These are phyloP conservation scores for Nymphalis c-album DNA, from an alignment of 2,888 invertebrate species.

Conservation along the genomic window DNA sequence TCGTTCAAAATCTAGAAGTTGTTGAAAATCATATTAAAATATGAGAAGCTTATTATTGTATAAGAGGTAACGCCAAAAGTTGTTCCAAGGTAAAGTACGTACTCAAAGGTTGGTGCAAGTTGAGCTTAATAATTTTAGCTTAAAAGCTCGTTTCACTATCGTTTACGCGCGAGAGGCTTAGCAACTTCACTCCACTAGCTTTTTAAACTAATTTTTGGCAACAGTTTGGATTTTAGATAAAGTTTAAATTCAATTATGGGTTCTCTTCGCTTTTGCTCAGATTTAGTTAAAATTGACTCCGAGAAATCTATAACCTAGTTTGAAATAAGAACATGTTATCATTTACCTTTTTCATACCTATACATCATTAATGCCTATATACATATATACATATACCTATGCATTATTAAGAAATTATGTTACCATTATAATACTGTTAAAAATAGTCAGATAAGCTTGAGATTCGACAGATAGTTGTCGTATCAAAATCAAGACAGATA, in stretches of 20 bases:
- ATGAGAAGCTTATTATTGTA: constrained; percentile 34
- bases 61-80: constrained; percentile 54
- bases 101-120: constrained; percentile 60
- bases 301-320: not conserved
- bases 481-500: not conserved
- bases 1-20: not conserved
- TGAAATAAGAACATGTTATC: not conserved
- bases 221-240: constrained; percentile 50
- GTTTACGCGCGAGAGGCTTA: constrained; percentile 68
- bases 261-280: constrained; percentile 13
- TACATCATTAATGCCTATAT: too few species aligned
- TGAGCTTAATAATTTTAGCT: constrained; percentile 77
- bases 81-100: constrained; percentile 53
- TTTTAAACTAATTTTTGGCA: constrained; percentile 71
- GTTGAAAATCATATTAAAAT: constrained; percentile 8
- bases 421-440: too few species aligned
- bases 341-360: too few species aligned
- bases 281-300: not conserved
- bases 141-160: constrained; percentile 74
- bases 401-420: too few species aligned
- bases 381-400: too few species aligned
- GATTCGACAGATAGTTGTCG: not conserved
- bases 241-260: constrained; percentile 46
- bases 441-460: not conserved
- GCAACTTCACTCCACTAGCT: constrained; percentile 59